These are phyloP conservation scores for Noctua fimbriata DNA, from an alignment of 2,888 invertebrate genomes.

Conservation along the genomic window DNA sequence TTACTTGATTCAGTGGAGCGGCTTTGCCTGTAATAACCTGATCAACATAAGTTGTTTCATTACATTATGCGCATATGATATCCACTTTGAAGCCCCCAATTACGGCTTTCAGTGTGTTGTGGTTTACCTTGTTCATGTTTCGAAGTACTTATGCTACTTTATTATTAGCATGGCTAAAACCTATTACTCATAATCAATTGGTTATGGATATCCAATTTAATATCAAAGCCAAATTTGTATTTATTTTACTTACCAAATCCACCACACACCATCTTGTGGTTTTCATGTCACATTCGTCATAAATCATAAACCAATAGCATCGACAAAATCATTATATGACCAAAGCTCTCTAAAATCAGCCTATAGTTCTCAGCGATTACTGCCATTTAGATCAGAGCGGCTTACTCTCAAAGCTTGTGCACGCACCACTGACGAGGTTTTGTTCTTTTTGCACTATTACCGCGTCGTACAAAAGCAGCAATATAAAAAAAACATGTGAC, in stretches of 20 bases:
- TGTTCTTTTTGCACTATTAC: constrained; percentile 38
- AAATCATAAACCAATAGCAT: neutral
- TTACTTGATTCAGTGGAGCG: constrained; percentile 42
- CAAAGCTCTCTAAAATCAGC: neutral
- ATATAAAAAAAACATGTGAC: constrained; percentile 47
- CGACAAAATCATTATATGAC: neutral
- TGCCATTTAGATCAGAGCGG: neutral
- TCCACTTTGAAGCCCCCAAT: constrained; percentile 11
- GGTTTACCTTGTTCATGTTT: constrained; percentile 1
- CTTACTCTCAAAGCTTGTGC: neutral
- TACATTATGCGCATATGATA: constrained; percentile 43
- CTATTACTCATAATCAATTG: neutral
- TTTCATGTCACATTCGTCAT: neutral
- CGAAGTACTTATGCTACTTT: neutral
- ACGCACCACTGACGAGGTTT: constrained; percentile 18
- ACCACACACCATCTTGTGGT: too few species aligned
- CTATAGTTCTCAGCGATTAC: neutral
- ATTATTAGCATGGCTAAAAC: neutral
- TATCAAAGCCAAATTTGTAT: neutral
- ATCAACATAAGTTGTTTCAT: constrained; percentile 41
- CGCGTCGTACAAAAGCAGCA: constrained; percentile 48
- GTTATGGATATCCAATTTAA: constrained; percentile 8
- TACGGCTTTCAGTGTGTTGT: constrained; percentile 1
- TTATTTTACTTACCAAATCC: neutral
- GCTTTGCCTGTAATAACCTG: constrained; percentile 23